These are phyloP conservation scores for Microctonus aethiopoides DNA, from an alignment of 2,888 invertebrate species.

Conservation along the genomic window DNA sequence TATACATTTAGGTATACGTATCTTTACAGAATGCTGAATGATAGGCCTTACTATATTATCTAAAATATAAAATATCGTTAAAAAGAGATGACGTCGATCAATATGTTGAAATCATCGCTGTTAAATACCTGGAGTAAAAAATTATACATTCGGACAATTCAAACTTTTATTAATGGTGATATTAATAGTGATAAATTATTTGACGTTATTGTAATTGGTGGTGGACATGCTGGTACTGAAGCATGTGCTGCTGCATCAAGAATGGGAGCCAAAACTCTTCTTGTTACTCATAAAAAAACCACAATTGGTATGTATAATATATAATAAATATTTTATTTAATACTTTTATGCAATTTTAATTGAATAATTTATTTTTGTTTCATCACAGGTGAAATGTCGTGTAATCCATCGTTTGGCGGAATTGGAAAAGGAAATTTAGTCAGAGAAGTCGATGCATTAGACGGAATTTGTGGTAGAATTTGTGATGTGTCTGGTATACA, in stretches of 20 bases:
- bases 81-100: conserved; percentile 34
- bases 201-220: conserved; percentile 88
- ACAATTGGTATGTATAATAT: conserved; percentile 75
- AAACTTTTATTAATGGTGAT: conserved; percentile 15
- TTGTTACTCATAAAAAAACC: conserved; percentile 85
- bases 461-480: conserved; percentile 83
- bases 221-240: conserved; percentile 92
- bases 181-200: conserved; percentile 55
- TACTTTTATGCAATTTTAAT: not conserved
- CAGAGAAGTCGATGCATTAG: conserved; percentile 88
- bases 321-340: not conserved
- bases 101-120: conserved; percentile 14
- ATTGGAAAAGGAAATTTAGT: conserved; percentile 92
- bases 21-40: conserved; percentile 79
- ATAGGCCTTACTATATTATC: conserved; percentile 68
- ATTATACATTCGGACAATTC: conserved; percentile 21
- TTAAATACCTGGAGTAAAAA: not conserved
- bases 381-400: conserved; percentile 88
- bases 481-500: conserved; percentile 86
- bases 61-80: conserved; percentile 34
- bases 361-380: not conserved
- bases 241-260: conserved; percentile 86
- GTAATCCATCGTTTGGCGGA: conserved; percentile 93
- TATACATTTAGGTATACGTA: conserved; percentile 88
- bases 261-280: conserved; percentile 82